These are phyloP conservation scores for Schmidtea mediterranea DNA, from an alignment of 1,140 invertebrate genomes.

Conservation along the genomic window DNA sequence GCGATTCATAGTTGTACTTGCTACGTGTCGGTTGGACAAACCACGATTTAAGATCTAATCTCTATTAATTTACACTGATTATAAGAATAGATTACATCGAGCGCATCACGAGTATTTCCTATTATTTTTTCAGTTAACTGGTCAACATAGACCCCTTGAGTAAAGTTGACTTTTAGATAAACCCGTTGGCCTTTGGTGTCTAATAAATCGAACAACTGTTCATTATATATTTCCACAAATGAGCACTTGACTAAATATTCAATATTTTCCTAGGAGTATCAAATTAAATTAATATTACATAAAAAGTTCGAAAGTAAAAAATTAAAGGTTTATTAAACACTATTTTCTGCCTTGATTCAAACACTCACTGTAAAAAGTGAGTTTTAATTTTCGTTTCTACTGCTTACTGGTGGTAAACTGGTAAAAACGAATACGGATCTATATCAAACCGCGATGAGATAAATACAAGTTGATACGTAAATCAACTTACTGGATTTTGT, in stretches of 20 bases:
- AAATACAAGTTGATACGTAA: too few relatives aligned
- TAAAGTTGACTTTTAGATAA: conserved; percentile 20
- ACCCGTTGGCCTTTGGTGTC: conserved; percentile 16
- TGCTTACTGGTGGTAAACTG: too few relatives aligned
- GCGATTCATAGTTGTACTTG: conserved; percentile 24
- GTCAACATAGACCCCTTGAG: conserved; percentile 22
- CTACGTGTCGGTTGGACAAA: conserved; percentile 20
- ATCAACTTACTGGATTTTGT: too few relatives aligned
- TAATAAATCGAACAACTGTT: conserved; percentile 27
- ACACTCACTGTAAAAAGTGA: too few relatives aligned
- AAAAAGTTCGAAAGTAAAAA: too few relatives aligned
- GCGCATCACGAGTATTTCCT: conserved; percentile 16
- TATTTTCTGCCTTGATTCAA: too few relatives aligned
- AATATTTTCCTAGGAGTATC: conserved; percentile 15
- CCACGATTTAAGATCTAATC: conserved; percentile 15
- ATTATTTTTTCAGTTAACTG: conserved; percentile 18
- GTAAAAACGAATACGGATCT: too few relatives aligned
- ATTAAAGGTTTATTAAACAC: too few relatives aligned
- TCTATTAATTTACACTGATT: background rate
- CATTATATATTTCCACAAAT: conserved; percentile 31
- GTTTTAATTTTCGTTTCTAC: too few relatives aligned
- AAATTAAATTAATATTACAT: background rate
- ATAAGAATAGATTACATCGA: conserved; percentile 12
- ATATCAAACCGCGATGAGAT: too few relatives aligned
- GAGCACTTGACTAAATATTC: conserved; percentile 23